A percentile compares a stretch with the other conserved stretches of the same genome.
These are phyloP conservation scores for silkworm (Bombyx mori) DNA, from an alignment of 1,140 invertebrate species.

Conservation along the genomic window DNA sequence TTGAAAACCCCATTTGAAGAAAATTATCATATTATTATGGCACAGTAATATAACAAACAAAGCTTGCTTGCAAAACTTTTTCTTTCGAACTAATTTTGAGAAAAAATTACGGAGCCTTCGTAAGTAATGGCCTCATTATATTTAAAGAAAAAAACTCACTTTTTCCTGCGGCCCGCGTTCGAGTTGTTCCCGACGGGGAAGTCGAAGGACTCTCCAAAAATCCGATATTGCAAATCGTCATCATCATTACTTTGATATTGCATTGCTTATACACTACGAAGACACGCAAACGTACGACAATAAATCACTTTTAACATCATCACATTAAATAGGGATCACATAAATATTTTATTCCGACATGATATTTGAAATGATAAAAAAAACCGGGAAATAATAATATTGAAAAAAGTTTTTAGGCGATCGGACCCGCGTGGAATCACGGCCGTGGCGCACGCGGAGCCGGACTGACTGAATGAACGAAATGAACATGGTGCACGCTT, in stretches of 20 bases:
- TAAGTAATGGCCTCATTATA: too few species aligned
- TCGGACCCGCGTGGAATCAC: slow-evolving; percentile 29
- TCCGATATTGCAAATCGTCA: slow-evolving; percentile 64
- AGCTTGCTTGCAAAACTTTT: too few species aligned
- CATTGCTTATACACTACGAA: slow-evolving; percentile 37
- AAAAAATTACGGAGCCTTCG: too few species aligned
- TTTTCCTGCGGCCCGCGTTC: slow-evolving; percentile 36
- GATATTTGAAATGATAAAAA: slow-evolving; percentile 5
- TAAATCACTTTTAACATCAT: slow-evolving; percentile 52
- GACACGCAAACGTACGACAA: slow-evolving; percentile 33
- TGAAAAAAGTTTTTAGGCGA: slow-evolving; percentile 11
- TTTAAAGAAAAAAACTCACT: slow-evolving; percentile 44
- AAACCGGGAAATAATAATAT: slow-evolving; percentile 15
- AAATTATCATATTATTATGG: too few species aligned
- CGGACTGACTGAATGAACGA: slow-evolving; percentile 37
- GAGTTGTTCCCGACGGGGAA: slow-evolving; percentile 35
- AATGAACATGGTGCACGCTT: slow-evolving; percentile 13
- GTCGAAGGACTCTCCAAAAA: slow-evolving; percentile 64
- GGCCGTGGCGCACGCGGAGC: slow-evolving; percentile 42
- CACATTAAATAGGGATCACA: slow-evolving; percentile 48
- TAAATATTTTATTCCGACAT: slow-evolving; percentile 19
- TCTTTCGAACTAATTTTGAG: too few species aligned
- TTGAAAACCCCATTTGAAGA: too few species aligned
- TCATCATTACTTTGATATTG: slow-evolving; percentile 67
- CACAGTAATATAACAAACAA: too few species aligned